Conservation (phyloP, 2,797 vertebrate genomes). For the Sciaenops ocellatus region DNA sequence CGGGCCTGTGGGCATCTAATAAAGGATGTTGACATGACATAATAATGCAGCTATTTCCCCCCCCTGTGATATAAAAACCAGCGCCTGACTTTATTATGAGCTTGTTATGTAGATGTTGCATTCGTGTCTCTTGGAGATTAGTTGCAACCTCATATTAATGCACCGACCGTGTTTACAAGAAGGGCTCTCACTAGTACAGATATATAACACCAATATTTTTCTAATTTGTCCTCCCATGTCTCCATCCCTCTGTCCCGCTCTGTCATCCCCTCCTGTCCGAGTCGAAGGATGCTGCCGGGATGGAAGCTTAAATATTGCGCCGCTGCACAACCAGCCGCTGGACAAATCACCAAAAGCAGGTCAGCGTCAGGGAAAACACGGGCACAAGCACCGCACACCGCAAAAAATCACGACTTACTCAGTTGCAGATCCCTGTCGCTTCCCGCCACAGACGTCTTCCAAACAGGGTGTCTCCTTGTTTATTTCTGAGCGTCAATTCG, state of each 20-base stretch:
- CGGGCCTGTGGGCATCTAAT: slow-evolving; percentile 38
- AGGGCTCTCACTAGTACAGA: neutral
- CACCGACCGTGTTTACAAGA: slow-evolving; percentile 43
- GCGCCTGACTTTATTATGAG: slow-evolving; percentile 11
- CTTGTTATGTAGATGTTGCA: slow-evolving; percentile 38
- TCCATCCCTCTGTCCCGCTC: slow-evolving; percentile 33
- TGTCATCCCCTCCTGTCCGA: slow-evolving; percentile 21
- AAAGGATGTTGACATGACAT: slow-evolving; percentile 55
- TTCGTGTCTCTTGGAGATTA: slow-evolving; percentile 14
- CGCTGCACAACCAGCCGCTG: slow-evolving; percentile 44
- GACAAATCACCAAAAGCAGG: slow-evolving; percentile 53
- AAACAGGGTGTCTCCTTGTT: slow-evolving; percentile 64
- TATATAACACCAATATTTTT: neutral
- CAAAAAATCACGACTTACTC: slow-evolving; percentile 74
- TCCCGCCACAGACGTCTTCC: slow-evolving; percentile 70
- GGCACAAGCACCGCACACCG: neutral
- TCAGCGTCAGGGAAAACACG: slow-evolving; percentile 32
- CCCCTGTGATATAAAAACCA: neutral
- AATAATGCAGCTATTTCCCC: slow-evolving; percentile 39
- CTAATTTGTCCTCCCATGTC: neutral
- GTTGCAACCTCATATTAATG: slow-evolving; percentile 24
- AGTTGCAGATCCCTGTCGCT: slow-evolving; percentile 63
- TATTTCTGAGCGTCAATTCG: slow-evolving; percentile 69
- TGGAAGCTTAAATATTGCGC: slow-evolving; percentile 52
- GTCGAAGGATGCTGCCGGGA: slow-evolving; percentile 47